A percentile compares a stretch with the other conserved stretches of the same genome.
Conservation (phyloP, 2,113 vertebrate species). For the Lepidothrix coronata region DNA sequence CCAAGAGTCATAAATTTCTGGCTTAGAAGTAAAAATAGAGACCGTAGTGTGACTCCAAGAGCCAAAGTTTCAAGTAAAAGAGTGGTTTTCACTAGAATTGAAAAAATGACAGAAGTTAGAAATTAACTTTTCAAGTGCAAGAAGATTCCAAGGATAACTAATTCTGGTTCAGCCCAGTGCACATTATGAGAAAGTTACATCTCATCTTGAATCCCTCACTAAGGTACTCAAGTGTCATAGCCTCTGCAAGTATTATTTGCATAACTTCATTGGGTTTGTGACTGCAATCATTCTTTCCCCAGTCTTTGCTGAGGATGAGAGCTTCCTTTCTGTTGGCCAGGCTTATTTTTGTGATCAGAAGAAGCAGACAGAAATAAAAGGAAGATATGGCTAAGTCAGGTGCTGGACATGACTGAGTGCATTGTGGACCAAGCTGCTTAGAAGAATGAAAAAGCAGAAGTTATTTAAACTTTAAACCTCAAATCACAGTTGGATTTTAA, state of each 20-base stretch:
- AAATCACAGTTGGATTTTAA: neutral
- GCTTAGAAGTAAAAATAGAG: neutral
- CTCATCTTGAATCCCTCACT: neutral
- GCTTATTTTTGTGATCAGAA: neutral
- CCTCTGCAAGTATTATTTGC: neutral
- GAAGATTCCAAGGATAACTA: neutral
- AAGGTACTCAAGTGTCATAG: neutral
- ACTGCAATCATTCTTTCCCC: neutral
- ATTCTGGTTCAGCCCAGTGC: neutral
- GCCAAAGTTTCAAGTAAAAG: neutral
- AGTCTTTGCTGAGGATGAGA: neutral
- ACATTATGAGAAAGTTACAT: neutral
- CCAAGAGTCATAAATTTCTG: neutral
- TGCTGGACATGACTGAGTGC: neutral
- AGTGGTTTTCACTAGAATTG: neutral
- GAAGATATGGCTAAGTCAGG: neutral
- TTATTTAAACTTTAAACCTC: neutral
- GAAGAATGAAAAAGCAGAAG: neutral
- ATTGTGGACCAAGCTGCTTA: neutral
- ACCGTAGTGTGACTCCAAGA: neutral
- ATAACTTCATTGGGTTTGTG: neutral
- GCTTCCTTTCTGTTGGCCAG: neutral
- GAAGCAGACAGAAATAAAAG: neutral
- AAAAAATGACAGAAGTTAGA: neutral
- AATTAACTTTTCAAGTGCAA: neutral